A percentile compares a stretch with the other conserved stretches of the same genome.
phyloP scores from a whole-genome alignment of 1,140 invertebrate species.

The Bombus sibiricus region DNA sequence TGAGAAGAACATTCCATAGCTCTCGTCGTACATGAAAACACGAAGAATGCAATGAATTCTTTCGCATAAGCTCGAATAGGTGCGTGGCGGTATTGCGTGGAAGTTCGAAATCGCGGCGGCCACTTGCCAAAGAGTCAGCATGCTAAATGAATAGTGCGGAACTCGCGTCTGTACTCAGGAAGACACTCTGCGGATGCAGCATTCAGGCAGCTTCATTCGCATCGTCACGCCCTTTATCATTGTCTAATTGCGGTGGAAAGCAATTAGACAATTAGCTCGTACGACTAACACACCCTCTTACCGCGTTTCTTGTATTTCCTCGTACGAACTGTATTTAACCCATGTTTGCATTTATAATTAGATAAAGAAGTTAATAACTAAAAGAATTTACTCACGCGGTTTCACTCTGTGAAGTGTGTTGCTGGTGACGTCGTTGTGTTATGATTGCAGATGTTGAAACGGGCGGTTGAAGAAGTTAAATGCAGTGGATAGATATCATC shows the following conservation, averaged over 20 bases:
- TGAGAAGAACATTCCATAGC: too few relatives aligned
- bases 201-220: background rate
- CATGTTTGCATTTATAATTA: too few relatives aligned
- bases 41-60: background rate
- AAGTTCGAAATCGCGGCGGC: background rate
- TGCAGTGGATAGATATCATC: background rate
- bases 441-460: background rate
- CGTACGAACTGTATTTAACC: too few relatives aligned
- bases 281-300: background rate
- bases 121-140: background rate
- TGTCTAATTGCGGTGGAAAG: conserved; percentile 11
- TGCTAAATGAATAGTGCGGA: background rate
- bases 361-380: too few relatives aligned
- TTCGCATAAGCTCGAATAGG: background rate
- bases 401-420: background rate
- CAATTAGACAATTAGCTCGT: background rate
- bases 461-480: background rate
- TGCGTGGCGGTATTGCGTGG: conserved; percentile 40
- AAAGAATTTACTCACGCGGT: background rate
- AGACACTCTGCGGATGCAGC: background rate
- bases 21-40: background rate
- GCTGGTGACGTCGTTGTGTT: background rate
- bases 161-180: background rate
- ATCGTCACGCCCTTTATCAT: conserved; percentile 41
- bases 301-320: background rate